These are phyloP conservation scores for Ophion obscuratus DNA, from an alignment of 2,888 invertebrate genomes.

Conservation along the genomic window DNA sequence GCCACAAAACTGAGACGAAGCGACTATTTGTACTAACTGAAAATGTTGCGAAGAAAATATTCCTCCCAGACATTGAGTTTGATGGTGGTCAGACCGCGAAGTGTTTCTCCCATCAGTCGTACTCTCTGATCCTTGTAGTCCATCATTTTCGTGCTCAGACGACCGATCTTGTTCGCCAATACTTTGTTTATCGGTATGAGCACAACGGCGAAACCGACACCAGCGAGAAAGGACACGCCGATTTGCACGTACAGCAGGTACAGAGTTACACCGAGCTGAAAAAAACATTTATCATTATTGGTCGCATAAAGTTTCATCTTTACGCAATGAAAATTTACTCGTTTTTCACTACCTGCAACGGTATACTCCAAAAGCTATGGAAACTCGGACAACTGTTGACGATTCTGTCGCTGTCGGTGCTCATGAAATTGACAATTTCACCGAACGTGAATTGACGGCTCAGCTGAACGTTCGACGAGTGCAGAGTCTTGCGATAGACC, in stretches of 20 bases:
- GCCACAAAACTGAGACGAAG: background rate
- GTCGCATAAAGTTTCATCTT: background rate
- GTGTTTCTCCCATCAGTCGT: slow-evolving; percentile 93
- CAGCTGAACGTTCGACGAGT: slow-evolving; percentile 79
- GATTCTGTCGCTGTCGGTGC: slow-evolving; percentile 97
- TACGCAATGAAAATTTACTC: background rate
- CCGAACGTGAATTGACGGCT: slow-evolving; percentile 87
- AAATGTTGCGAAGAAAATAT: slow-evolving; percentile 90
- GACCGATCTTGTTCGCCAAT: slow-evolving; percentile 95
- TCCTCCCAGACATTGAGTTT: slow-evolving; percentile 98
- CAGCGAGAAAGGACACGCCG: slow-evolving; percentile 95
- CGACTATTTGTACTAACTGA: slow-evolving; percentile 85
- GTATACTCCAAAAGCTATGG: slow-evolving; percentile 98
- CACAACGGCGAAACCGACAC: slow-evolving; percentile 93
- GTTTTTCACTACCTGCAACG: slow-evolving; percentile 89
- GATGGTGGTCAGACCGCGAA: slow-evolving; percentile 94
- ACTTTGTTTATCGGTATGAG: slow-evolving; percentile 97
- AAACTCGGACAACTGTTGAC: slow-evolving; percentile 98
- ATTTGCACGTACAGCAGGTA: slow-evolving; percentile 95
- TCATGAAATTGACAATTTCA: slow-evolving; percentile 98
- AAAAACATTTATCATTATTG: slow-evolving; percentile 65
- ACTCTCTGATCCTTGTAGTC: slow-evolving; percentile 95
- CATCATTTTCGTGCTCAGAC: slow-evolving; percentile 95
- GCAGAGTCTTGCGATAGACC: slow-evolving; percentile 90
- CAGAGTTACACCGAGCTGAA: slow-evolving; percentile 91